phyloP scores from a whole-genome alignment of 1,140 invertebrate genomes.

The Drosophila athabasca region DNA sequence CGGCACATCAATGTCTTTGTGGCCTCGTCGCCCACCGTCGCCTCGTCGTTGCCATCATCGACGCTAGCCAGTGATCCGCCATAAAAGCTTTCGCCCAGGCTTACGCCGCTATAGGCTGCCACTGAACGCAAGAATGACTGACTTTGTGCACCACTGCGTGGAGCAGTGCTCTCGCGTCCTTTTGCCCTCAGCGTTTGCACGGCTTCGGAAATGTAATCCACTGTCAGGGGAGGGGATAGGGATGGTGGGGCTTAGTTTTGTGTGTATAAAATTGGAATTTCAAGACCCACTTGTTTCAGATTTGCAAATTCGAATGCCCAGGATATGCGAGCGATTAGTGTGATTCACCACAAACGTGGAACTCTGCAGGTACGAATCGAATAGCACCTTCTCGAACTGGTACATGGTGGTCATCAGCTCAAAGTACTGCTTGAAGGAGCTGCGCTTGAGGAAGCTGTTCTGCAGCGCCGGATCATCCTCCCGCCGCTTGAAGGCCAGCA shows the following conservation, averaged over 20 bases:
- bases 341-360: conserved; percentile 85
- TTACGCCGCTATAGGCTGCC: too few relatives aligned
- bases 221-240: conserved; percentile 18
- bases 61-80: too few relatives aligned
- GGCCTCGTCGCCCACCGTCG: conserved; percentile 34
- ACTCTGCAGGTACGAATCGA: conserved; percentile 86
- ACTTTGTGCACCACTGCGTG: not conserved
- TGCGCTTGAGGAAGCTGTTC: conserved; percentile 88
- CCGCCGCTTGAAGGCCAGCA: conserved; percentile 90
- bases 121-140: conserved; percentile 1
- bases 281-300: conserved; percentile 45
- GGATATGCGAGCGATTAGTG: conserved; percentile 88
- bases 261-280: not conserved
- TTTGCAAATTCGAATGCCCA: conserved; percentile 85
- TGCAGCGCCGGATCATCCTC: conserved; percentile 87
- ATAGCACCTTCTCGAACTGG: conserved; percentile 89
- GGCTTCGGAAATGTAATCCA: conserved; percentile 60
- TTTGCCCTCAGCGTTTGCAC: conserved; percentile 44
- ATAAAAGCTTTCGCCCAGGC: too few relatives aligned
- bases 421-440: conserved; percentile 91
- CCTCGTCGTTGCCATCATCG: conserved; percentile 20
- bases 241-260: too few relatives aligned
- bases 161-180: conserved; percentile 4
- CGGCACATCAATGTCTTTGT: conserved; percentile 59
- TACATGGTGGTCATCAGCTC: conserved; percentile 90